Conservation (phyloP, 2,113 vertebrate genomes). For the Tragelaphus strepsiceros region DNA sequence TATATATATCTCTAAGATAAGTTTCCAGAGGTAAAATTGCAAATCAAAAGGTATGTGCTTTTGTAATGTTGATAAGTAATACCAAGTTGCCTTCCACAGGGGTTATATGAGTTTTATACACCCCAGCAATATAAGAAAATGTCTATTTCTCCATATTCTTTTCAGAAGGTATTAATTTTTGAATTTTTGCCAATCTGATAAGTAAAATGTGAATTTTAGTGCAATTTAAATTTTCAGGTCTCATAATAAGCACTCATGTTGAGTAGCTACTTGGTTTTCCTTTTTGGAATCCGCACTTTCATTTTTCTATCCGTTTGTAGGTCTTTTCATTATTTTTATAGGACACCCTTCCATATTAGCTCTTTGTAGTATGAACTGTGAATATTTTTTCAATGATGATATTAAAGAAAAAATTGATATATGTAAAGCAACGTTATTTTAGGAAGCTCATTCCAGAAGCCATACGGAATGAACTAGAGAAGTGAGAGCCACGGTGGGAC, state of each 20-base stretch:
- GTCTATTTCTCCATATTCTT: background rate
- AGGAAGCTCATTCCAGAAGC: background rate
- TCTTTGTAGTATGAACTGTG: background rate
- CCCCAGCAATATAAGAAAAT: constrained; percentile 32
- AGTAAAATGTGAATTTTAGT: constrained; percentile 12
- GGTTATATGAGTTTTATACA: background rate
- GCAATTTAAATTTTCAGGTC: background rate
- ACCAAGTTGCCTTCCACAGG: background rate
- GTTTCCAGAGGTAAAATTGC: background rate
- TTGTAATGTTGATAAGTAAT: background rate
- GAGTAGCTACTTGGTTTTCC: background rate
- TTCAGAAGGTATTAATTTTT: background rate
- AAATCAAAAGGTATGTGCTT: background rate
- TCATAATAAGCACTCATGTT: background rate
- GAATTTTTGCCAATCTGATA: background rate
- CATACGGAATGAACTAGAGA: background rate
- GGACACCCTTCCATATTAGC: background rate
- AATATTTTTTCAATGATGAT: background rate
- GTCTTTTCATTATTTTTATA: background rate
- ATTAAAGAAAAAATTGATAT: background rate
- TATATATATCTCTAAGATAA: background rate
- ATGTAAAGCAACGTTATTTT: background rate
- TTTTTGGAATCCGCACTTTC: background rate
- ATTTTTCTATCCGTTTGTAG: background rate
- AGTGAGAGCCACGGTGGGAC: background rate